phyloP scores from a whole-genome alignment of 2,888 invertebrate genomes.

The Lepas anatifera region DNA sequence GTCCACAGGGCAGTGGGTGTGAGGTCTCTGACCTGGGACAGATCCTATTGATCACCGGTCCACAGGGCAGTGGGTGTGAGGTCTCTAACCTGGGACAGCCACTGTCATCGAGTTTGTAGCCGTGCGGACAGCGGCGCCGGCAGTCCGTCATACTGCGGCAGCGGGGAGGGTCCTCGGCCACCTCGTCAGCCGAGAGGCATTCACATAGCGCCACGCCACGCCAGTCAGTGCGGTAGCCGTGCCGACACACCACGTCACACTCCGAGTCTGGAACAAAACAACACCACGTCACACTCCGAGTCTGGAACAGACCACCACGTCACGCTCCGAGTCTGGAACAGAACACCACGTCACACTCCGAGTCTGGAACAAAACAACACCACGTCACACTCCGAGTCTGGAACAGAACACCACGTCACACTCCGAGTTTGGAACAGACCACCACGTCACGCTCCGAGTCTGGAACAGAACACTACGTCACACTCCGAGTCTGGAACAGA shows the following conservation, averaged over 20 bases:
- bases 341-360: too few species aligned
- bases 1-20: too few species aligned
- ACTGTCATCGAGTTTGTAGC: neutral
- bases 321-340: conserved; percentile 26
- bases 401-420: too few species aligned
- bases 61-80: too few species aligned
- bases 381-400: too few species aligned
- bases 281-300: conserved; percentile 28
- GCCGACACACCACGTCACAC: conserved; percentile 43
- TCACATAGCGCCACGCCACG: conserved; percentile 35
- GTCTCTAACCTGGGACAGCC: neutral
- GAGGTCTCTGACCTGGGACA: too few species aligned
- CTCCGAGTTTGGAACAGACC: too few species aligned
- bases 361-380: too few species aligned
- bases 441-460: too few species aligned
- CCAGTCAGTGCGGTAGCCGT: conserved; percentile 40
- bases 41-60: too few species aligned
- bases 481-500: too few species aligned
- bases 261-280: conserved; percentile 33
- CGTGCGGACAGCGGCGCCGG: neutral
- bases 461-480: too few species aligned
- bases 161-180: neutral
- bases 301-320: neutral
- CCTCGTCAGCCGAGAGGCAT: neutral
- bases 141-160: neutral